Conservation (phyloP, 1,140 invertebrate species). For the Thalassaphorura encarpata region DNA sequence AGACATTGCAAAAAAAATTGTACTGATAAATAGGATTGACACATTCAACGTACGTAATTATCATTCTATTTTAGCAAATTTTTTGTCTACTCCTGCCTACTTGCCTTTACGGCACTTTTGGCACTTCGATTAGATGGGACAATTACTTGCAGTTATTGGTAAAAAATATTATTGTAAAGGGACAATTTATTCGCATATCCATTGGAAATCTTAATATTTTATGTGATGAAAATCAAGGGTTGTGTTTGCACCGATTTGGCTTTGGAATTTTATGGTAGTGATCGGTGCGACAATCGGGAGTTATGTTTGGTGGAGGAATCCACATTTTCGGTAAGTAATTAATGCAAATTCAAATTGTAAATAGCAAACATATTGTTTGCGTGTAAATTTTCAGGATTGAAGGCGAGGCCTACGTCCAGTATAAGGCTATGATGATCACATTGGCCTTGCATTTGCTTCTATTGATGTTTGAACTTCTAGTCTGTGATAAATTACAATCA, state of each 20-base stretch:
- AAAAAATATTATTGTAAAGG: no score
- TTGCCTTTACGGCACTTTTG: conserved; percentile 81
- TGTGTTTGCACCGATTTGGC: conserved; percentile 83
- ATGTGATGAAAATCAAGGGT: no score
- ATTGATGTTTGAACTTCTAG: conserved; percentile 91
- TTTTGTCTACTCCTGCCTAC: conserved; percentile 81
- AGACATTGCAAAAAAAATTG: no score
- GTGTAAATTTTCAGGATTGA: conserved; percentile 69
- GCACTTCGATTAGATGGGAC: conserved; percentile 76
- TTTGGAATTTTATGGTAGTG: conserved; percentile 92
- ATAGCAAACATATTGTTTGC: no score
- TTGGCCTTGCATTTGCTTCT: conserved; percentile 85
- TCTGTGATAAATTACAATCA: conserved; percentile 88
- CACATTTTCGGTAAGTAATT: conserved; percentile 85
- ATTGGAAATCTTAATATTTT: no score
- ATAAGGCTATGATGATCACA: conserved; percentile 85
- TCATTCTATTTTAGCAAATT: no score
- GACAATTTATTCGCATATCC: no score
- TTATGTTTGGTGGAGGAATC: conserved; percentile 88
- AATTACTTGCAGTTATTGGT: conserved; percentile 86
- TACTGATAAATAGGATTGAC: no score
- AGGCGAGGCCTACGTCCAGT: conserved; percentile 90
- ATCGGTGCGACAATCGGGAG: conserved; percentile 78
- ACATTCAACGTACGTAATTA: no score
- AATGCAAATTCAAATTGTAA: no score